phyloP scores from a whole-genome alignment of 2,888 invertebrate genomes.

The Drosophila demipolita region DNA sequence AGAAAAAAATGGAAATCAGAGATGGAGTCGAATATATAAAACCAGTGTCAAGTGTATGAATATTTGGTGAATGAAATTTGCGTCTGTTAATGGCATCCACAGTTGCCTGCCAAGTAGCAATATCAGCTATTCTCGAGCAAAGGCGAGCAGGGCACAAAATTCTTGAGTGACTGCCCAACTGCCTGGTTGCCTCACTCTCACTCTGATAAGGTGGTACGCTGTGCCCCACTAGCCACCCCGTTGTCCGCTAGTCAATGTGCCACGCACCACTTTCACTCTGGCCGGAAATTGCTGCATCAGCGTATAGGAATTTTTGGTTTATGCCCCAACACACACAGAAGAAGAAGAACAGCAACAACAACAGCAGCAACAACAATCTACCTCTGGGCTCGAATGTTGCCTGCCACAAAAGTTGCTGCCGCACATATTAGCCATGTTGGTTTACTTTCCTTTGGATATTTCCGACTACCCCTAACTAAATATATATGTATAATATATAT shows the following conservation, averaged over 20 bases:
- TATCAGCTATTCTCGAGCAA: slow-evolving; percentile 53
- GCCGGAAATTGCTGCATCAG: slow-evolving; percentile 80
- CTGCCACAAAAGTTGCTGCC: slow-evolving; percentile 48
- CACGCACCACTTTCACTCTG: slow-evolving; percentile 78
- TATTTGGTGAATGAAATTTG: slow-evolving; percentile 74
- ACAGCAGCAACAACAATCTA: neutral
- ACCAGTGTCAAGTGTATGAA: slow-evolving; percentile 65
- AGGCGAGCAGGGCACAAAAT: slow-evolving; percentile 35
- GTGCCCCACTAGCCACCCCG: neutral
- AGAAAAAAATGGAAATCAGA: slow-evolving; percentile 6
- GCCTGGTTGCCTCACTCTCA: neutral
- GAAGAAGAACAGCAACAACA: neutral
- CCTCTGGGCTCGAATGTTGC: slow-evolving; percentile 8
- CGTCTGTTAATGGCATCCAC: slow-evolving; percentile 62
- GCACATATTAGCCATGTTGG: slow-evolving; percentile 75
- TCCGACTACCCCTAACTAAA: slow-evolving; percentile 40
- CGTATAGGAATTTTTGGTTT: slow-evolving; percentile 80
- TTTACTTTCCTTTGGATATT: slow-evolving; percentile 74
- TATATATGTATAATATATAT: slow-evolving; percentile 1
- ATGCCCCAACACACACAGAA: slow-evolving; percentile 54
- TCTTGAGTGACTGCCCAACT: slow-evolving; percentile 48
- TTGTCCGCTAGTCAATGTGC: slow-evolving; percentile 39
- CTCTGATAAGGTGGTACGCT: slow-evolving; percentile 14
- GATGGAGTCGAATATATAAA: slow-evolving; percentile 11
- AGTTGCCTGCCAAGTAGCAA: slow-evolving; percentile 52